Evolutionary conservation across 2,797 vertebrate genomes (phyloP).

Genomic region (Phataginus tetradactyla): DNA sequence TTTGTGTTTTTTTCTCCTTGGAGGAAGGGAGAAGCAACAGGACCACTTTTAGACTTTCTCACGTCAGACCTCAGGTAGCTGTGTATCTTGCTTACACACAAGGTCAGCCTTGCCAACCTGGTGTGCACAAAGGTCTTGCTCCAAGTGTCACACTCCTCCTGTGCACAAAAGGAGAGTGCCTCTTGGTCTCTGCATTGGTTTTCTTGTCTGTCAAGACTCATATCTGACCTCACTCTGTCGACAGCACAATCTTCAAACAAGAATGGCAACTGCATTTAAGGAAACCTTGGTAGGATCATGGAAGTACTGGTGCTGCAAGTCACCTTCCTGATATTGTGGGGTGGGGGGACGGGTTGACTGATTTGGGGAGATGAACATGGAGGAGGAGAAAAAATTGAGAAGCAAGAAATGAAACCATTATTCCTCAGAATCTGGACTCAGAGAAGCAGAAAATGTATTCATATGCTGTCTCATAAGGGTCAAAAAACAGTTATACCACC

Average conservation of each 20-base stretch:
- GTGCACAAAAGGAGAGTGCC: conserved; percentile 12
- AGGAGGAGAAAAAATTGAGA: conserved; percentile 40
- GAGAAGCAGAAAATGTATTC: not conserved
- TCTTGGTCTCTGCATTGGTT: conserved; percentile 3
- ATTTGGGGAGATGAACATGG: not conserved
- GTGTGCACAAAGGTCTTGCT: conserved; percentile 30
- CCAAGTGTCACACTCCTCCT: not conserved
- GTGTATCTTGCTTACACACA: conserved; percentile 1
- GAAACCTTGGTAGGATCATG: not conserved
- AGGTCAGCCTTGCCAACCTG: not conserved
- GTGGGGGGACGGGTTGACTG: not conserved
- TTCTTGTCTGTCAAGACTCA: conserved; percentile 27
- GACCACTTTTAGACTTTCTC: not conserved
- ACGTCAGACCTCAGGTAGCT: not conserved
- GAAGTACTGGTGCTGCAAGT: not conserved
- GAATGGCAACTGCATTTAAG: conserved; percentile 33
- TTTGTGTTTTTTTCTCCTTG: not conserved
- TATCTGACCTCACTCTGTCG: not conserved
- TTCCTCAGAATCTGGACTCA: conserved; percentile 40
- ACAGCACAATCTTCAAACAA: conserved; percentile 32
- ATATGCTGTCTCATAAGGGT: not conserved
- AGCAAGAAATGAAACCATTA: conserved; percentile 34
- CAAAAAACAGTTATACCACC: not conserved
- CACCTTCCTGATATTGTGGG: not conserved
- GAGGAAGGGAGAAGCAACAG: not conserved